A percentile compares a stretch with the other conserved stretches of the same genome.
These are phyloP conservation scores for Achlya flavicornis DNA, from an alignment of 2,888 invertebrate species.

Conservation along the genomic window DNA sequence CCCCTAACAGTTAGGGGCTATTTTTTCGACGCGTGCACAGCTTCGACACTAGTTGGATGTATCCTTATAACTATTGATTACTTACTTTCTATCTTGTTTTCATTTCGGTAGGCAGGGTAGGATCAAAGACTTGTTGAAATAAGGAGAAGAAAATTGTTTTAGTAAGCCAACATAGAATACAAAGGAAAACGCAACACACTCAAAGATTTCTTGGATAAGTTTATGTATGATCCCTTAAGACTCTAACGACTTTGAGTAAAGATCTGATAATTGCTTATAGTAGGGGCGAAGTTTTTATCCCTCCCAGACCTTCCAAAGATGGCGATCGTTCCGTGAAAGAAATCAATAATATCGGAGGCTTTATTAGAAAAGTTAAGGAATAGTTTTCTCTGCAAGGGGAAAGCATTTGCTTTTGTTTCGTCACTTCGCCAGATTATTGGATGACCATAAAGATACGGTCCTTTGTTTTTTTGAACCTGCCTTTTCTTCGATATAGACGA, in stretches of 20 bases:
- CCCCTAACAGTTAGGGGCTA: no score
- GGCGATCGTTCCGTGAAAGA: slow-evolving; percentile 32
- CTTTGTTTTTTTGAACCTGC: not conserved
- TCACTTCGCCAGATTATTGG: slow-evolving; percentile 18
- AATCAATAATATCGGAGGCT: slow-evolving; percentile 41
- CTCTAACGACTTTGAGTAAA: slow-evolving; percentile 14
- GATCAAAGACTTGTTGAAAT: no score
- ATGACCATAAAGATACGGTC: slow-evolving; percentile 9
- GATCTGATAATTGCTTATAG: slow-evolving; percentile 43
- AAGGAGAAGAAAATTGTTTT: no score
- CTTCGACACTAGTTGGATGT: no score
- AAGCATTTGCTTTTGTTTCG: slow-evolving; percentile 12
- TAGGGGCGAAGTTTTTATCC: slow-evolving; percentile 35
- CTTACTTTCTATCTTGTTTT: no score
- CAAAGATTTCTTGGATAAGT: not conserved
- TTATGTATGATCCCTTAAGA: slow-evolving; percentile 2
- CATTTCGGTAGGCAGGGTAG: no score
- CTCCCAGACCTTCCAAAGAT: slow-evolving; percentile 23
- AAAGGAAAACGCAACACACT: not conserved
- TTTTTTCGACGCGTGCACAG: no score
- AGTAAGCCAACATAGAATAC: not conserved
- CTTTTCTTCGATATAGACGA: not conserved
- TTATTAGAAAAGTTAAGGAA: slow-evolving; percentile 47
- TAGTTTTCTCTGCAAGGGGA: slow-evolving; percentile 24
- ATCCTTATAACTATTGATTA: no score